These are phyloP conservation scores for Anoplolepis gracilipes DNA, from an alignment of 1,140 invertebrate genomes.

Conservation along the genomic window DNA sequence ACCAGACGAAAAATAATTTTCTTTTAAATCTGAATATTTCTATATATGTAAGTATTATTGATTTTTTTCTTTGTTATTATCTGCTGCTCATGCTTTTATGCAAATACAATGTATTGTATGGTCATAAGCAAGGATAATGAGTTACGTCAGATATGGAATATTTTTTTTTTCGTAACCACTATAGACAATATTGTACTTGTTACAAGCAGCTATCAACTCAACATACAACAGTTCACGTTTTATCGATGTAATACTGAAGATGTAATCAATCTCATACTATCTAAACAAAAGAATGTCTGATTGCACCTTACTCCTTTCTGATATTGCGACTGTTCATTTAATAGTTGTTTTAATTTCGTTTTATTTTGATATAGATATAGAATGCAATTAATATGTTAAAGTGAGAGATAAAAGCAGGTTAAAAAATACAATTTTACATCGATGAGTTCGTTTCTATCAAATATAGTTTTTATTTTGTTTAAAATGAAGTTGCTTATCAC, in stretches of 20 bases:
- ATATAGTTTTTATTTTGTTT: too few species aligned
- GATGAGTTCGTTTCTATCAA: too few species aligned
- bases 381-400: background rate
- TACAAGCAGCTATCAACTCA: background rate
- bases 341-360: background rate
- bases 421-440: too few species aligned
- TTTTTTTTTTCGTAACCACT: background rate
- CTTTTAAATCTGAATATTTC: too few species aligned
- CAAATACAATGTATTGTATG: background rate
- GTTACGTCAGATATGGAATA: conserved; percentile 3
- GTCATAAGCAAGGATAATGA: background rate
- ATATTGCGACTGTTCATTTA: background rate
- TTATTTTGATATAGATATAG: background rate
- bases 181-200: background rate
- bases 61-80: conserved; percentile 3
- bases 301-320: background rate
- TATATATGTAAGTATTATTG: background rate
- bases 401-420: background rate
- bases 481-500: too few species aligned
- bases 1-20: background rate
- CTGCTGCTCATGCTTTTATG: background rate
- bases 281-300: conserved; percentile 15
- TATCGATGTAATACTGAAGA: background rate
- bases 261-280: background rate
- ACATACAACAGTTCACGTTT: background rate